These are phyloP conservation scores for Melangyna quadrimaculata DNA, from an alignment of 2,888 invertebrate species.

Conservation along the genomic window DNA sequence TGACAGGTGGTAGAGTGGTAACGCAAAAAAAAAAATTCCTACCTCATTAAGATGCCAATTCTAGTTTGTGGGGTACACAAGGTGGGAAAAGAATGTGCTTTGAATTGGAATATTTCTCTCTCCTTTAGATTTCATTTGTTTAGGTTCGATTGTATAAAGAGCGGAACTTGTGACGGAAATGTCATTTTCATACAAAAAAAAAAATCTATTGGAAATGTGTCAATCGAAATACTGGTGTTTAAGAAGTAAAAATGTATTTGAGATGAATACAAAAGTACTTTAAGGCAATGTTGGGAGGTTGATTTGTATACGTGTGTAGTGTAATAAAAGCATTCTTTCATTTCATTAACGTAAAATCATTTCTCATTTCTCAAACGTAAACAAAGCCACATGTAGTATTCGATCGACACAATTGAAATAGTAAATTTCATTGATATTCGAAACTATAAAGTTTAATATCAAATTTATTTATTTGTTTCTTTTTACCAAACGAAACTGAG, in stretches of 20 bases:
- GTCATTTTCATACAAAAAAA: constrained; percentile 3
- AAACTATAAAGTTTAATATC: too few species aligned
- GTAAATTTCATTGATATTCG: too few species aligned
- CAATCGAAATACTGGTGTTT: background rate
- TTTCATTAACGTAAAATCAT: too few species aligned
- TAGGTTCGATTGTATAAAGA: background rate
- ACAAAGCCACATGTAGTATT: too few species aligned
- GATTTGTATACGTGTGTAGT: background rate
- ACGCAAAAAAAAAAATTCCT: background rate
- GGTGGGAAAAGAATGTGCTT: constrained; percentile 29
- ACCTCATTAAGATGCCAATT: constrained; percentile 23
- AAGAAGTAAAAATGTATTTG: background rate
- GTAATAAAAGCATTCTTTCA: too few species aligned
- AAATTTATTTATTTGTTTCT: too few species aligned
- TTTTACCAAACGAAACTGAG: too few species aligned
- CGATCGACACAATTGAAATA: too few species aligned
- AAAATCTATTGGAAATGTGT: background rate
- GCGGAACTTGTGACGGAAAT: constrained; percentile 28
- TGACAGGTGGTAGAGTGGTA: background rate
- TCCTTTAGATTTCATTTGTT: background rate
- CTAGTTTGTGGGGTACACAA: constrained; percentile 12
- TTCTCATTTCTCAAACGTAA: too few species aligned
- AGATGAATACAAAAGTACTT: background rate
- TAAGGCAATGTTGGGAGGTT: background rate
- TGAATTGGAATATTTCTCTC: constrained; percentile 16